These are phyloP conservation scores for Acrocephalus kingi DNA, from an alignment of 2,113 vertebrate genomes.

Conservation along the genomic window DNA sequence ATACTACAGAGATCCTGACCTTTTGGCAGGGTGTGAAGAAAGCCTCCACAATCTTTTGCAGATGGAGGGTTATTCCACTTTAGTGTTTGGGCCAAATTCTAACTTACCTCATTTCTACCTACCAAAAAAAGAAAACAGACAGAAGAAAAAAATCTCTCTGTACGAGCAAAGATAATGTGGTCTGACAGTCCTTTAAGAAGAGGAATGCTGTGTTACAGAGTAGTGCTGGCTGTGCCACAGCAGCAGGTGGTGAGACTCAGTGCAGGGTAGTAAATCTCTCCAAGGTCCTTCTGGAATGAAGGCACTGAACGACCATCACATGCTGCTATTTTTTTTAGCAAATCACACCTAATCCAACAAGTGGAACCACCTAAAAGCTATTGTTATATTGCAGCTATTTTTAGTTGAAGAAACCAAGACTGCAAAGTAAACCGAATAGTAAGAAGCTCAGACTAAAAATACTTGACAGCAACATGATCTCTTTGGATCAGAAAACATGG, in stretches of 20 bases:
- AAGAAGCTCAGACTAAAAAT: constrained; percentile 44
- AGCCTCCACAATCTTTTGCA: background rate
- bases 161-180: background rate
- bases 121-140: background rate
- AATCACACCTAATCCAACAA: background rate
- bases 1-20: background rate
- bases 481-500: constrained; percentile 8
- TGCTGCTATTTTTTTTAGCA: background rate
- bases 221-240: background rate
- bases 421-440: constrained; percentile 11
- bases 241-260: background rate
- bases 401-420: constrained; percentile 8
- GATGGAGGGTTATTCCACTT: background rate
- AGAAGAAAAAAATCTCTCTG: background rate
- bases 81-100: background rate
- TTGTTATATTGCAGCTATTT: constrained; percentile 26
- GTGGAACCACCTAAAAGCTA: background rate
- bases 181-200: background rate
- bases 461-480: constrained; percentile 14
- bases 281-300: background rate
- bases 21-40: background rate
- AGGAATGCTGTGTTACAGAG: background rate
- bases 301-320: background rate
- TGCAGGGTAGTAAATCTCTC: background rate
- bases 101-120: background rate